Percentiles rank a stretch among this genome's conserved stretches.
Evolutionary conservation across 1,140 invertebrate species (phyloP).

Genomic region (Stegodyphus dumicola): DNA sequence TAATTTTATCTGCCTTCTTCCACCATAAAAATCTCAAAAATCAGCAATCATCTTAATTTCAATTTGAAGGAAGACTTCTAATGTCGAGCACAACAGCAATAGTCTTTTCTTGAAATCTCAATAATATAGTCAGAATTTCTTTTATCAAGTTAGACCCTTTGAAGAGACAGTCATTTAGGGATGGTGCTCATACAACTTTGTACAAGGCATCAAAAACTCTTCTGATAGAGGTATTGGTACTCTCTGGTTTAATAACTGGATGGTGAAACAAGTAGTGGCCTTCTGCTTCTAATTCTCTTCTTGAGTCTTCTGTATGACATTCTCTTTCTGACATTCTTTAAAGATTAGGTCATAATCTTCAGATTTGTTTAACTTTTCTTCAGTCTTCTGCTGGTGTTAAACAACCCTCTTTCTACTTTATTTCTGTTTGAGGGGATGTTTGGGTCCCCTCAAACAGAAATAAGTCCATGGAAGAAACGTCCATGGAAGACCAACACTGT

Average conservation of each 20-base stretch:
- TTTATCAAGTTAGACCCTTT: slow-evolving; percentile 7
- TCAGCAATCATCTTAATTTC: not conserved
- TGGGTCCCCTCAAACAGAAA: not conserved
- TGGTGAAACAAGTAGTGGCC: not conserved
- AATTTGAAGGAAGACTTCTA: slow-evolving; percentile 17
- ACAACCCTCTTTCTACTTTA: not conserved
- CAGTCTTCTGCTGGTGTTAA: not conserved
- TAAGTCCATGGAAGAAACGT: not conserved
- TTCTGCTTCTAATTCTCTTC: not conserved
- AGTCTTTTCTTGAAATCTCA: slow-evolving; percentile 12
- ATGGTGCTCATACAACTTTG: slow-evolving; percentile 55
- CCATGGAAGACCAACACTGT: not conserved
- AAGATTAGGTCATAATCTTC: not conserved
- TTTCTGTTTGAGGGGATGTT: not conserved
- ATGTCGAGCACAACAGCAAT: slow-evolving; percentile 3
- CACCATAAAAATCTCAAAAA: slow-evolving; percentile 18
- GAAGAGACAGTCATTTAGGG: slow-evolving; percentile 14
- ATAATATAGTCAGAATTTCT: not conserved
- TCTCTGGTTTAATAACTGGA: not conserved
- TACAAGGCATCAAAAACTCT: slow-evolving; percentile 63
- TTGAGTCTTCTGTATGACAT: not conserved
- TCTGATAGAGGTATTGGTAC: slow-evolving; percentile 58
- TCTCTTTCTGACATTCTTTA: not conserved
- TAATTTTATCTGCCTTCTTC: not conserved
- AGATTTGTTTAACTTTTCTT: not conserved